Evolutionary conservation across 2,888 invertebrate genomes (phyloP).

Genomic region (Lithophane semibrunnea): DNA sequence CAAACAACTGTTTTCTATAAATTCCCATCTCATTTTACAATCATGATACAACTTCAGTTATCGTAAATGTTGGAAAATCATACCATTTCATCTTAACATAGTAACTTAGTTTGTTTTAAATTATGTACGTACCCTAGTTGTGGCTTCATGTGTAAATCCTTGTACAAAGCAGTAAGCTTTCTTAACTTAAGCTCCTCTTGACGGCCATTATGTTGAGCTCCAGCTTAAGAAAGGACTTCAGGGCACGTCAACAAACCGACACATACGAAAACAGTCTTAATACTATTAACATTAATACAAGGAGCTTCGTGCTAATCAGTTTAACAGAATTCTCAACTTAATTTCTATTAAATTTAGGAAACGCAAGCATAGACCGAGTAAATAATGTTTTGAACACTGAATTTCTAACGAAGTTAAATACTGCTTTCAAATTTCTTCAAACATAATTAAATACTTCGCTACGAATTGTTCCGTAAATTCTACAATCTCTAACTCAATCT

Average conservation of each 20-base stretch:
- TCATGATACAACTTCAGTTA: not conserved
- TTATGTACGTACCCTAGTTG: conserved; percentile 2
- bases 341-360: conserved; percentile 1
- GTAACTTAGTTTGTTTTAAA: not conserved
- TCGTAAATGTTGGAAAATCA: not conserved
- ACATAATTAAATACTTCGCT: conserved; percentile 42
- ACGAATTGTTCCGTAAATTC: conserved; percentile 42
- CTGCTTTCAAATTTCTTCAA: conserved; percentile 45
- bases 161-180: conserved; percentile 49
- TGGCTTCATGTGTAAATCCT: conserved; percentile 22
- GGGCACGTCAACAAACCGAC: conserved; percentile 66
- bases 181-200: conserved; percentile 64
- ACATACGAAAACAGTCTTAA: conserved; percentile 56
- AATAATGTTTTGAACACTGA: conserved; percentile 29
- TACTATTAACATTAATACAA: conserved; percentile 43
- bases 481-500: conserved; percentile 50
- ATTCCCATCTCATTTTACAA: conserved; percentile 6
- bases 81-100: not conserved
- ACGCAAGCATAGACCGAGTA: conserved; percentile 9
- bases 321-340: not conserved
- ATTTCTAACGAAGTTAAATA: conserved; percentile 30
- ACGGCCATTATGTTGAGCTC: conserved; percentile 68
- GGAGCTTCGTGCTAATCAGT: conserved; percentile 1
- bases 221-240: conserved; percentile 66
- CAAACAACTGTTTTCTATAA: conserved; percentile 6